Evolutionary conservation across 2,797 vertebrate species (phyloP).

Genomic region (Oreochromis grahami): DNA sequence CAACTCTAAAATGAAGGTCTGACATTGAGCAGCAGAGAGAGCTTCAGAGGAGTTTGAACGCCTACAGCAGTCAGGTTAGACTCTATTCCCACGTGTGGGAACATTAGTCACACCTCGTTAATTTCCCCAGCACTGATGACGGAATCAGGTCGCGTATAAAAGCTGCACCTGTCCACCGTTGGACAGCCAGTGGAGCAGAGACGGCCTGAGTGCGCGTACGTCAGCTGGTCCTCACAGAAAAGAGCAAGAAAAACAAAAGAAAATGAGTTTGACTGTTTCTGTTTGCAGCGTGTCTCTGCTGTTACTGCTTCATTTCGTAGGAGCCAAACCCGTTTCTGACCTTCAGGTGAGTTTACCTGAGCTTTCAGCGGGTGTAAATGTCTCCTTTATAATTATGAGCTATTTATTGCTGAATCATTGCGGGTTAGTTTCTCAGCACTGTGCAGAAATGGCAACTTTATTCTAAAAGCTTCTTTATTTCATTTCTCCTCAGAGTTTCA

Average conservation of each 20-base stretch:
- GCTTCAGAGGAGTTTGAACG: not conserved
- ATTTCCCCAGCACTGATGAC: conserved; percentile 57
- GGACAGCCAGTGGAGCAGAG: not conserved
- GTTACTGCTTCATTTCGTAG: conserved; percentile 42
- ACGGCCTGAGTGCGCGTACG: not conserved
- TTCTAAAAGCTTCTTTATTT: not conserved
- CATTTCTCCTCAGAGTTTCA: conserved; percentile 52
- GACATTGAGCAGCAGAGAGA: not conserved
- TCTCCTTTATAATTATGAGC: not conserved
- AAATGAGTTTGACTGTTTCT: conserved; percentile 34
- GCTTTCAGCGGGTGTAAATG: not conserved
- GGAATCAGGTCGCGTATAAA: conserved; percentile 69
- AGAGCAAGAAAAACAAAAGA: not conserved
- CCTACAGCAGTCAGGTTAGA: not conserved
- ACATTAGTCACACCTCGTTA: conserved; percentile 59
- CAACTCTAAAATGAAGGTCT: not conserved
- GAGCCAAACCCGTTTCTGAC: conserved; percentile 63
- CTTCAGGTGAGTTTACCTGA: conserved; percentile 62
- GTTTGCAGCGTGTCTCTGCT: conserved; percentile 59
- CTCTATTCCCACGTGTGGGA: conserved; percentile 17
- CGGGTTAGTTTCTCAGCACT: not conserved
- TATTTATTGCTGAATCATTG: not conserved
- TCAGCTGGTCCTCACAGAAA: not conserved
- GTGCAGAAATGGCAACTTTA: not conserved
- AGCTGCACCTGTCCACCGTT: conserved; percentile 11